Conservation (phyloP, 1,140 invertebrate genomes). For the Octopus bimaculoides region DNA sequence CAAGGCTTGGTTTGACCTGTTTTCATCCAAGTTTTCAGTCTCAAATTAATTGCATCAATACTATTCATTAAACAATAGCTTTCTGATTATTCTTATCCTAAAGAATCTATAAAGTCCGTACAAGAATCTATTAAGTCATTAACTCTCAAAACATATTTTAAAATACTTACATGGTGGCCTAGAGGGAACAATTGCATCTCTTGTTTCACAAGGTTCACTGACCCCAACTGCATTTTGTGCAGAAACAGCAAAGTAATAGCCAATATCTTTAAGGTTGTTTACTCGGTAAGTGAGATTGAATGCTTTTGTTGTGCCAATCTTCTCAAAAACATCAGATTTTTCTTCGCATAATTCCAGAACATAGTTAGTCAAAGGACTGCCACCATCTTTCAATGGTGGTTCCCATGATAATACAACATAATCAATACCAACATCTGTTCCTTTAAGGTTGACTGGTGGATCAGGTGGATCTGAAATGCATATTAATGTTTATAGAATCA, state of each 20-base stretch:
- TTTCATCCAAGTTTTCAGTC: too few species aligned
- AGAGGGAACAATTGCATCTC: conserved; percentile 59
- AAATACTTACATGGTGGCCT: conserved; percentile 83
- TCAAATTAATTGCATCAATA: too few species aligned
- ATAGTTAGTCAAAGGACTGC: conserved; percentile 76
- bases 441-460: conserved; percentile 86
- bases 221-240: conserved; percentile 91
- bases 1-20: too few species aligned
- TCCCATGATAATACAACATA: conserved; percentile 92
- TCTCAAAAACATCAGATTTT: background rate
- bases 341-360: conserved; percentile 44
- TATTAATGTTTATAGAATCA: too few species aligned
- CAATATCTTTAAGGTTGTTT: conserved; percentile 64
- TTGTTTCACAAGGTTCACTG: conserved; percentile 24
- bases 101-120: too few species aligned
- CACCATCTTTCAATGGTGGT: conserved; percentile 87
- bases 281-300: conserved; percentile 9
- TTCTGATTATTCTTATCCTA: too few species aligned
- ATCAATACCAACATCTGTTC: conserved; percentile 89
- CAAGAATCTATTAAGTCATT: too few species aligned
- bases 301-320: background rate
- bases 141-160: background rate
- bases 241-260: conserved; percentile 63
- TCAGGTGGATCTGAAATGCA: conserved; percentile 70
- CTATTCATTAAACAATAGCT: too few species aligned